These are phyloP conservation scores for Dicaeum eximium DNA, from an alignment of 2,113 vertebrate genomes.

Conservation along the genomic window DNA sequence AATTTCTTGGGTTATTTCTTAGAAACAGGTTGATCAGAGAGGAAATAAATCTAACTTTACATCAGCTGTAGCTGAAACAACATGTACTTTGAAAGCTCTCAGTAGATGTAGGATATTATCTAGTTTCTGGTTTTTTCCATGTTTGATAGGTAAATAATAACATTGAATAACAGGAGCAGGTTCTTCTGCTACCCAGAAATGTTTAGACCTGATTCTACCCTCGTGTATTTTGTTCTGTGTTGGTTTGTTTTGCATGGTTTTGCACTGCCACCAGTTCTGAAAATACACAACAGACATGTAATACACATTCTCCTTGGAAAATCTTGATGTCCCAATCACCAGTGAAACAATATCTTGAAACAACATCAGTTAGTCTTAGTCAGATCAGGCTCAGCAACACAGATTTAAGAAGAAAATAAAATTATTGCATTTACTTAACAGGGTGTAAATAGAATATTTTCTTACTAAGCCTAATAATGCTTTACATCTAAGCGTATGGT, in stretches of 20 bases:
- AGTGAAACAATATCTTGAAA: not conserved
- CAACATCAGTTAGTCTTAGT: not conserved
- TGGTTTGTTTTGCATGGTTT: not conserved
- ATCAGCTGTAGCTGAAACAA: not conserved
- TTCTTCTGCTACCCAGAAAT: not conserved
- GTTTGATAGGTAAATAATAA: not conserved
- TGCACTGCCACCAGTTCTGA: not conserved
- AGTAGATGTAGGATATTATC: not conserved
- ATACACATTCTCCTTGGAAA: not conserved
- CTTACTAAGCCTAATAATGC: not conserved
- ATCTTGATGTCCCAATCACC: not conserved
- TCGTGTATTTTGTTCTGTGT: not conserved
- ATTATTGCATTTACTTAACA: not conserved
- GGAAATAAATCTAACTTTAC: not conserved
- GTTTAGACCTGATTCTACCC: not conserved
- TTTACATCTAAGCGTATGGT: not conserved
- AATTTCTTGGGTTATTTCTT: not conserved
- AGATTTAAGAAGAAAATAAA: not conserved
- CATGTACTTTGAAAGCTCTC: not conserved
- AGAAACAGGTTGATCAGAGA: not conserved
- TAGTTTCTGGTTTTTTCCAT: not conserved
- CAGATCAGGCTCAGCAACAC: not conserved
- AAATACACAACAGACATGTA: not conserved
- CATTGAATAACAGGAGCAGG: not conserved
- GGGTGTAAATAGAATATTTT: not conserved